Evolutionary conservation across 23 tunicate genomes (phyloP).

Genomic region (Diplosoma virens): DNA sequence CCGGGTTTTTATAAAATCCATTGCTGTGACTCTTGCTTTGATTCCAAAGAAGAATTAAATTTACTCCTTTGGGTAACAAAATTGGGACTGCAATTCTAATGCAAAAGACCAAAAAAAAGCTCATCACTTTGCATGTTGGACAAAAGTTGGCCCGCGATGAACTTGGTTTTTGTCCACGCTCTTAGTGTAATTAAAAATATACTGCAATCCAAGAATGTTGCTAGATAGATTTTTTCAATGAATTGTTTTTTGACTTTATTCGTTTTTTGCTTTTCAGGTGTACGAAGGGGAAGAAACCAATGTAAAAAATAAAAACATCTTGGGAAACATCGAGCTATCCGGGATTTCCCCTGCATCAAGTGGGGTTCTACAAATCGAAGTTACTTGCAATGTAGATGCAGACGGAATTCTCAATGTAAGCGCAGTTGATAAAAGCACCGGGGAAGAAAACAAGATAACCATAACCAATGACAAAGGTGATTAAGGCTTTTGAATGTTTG

Average conservation of each 20-base stretch:
- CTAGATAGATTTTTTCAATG: too few relatives aligned
- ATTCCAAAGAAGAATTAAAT: too few relatives aligned
- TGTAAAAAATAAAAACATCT: slow-evolving; percentile 96
- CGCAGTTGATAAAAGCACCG: slow-evolving; percentile 97
- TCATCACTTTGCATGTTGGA: too few relatives aligned
- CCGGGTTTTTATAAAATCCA: too few relatives aligned
- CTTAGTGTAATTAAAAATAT: too few relatives aligned
- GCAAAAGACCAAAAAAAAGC: too few relatives aligned
- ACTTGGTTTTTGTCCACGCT: too few relatives aligned
- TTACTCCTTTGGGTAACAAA: too few relatives aligned
- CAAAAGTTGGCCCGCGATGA: too few relatives aligned
- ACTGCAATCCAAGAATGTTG: too few relatives aligned
- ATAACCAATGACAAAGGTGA: slow-evolving; percentile 98
- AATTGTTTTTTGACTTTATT: not conserved
- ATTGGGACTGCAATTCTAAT: too few relatives aligned
- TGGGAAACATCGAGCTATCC: slow-evolving; percentile 91
- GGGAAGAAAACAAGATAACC: slow-evolving; percentile 96
- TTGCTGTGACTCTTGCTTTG: too few relatives aligned
- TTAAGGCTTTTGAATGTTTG: not conserved
- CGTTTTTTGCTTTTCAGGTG: slow-evolving; percentile 47
- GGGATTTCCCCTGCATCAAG: slow-evolving; percentile 99
- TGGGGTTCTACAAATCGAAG: slow-evolving; percentile 97
- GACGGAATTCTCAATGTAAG: slow-evolving; percentile 96
- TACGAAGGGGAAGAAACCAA: slow-evolving; percentile 97
- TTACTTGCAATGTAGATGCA: slow-evolving; percentile 90